Percentiles rank a stretch among this genome's conserved stretches.
Conservation (phyloP, 2,113 vertebrate species). For the Siphamia tubifer region DNA sequence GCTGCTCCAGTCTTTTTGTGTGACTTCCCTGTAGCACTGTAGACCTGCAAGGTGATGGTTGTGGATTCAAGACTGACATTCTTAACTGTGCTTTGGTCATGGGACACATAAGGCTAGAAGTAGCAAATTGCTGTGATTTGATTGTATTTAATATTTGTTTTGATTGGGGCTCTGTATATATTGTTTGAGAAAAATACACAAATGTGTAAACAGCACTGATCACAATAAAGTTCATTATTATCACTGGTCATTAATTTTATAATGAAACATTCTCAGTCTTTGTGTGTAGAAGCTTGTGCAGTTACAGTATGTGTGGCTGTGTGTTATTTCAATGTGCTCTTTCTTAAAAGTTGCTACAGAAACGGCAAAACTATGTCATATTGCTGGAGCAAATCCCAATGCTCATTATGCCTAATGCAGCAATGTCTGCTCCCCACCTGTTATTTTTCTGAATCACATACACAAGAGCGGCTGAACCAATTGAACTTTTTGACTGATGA, state of each 20-base stretch:
- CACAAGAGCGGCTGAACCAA: constrained; percentile 63
- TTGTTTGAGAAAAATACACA: not conserved
- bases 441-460: constrained; percentile 67
- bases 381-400: constrained; percentile 56
- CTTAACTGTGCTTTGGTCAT: constrained; percentile 27
- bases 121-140: constrained; percentile 8
- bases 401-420: constrained; percentile 72
- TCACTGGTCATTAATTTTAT: constrained; percentile 12
- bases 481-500: constrained; percentile 75
- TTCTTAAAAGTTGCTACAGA: constrained; percentile 58
- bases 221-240: too few relatives aligned
- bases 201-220: constrained; percentile 1
- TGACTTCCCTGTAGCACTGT: constrained; percentile 43
- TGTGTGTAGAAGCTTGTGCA: not conserved
- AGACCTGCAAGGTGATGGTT: constrained; percentile 27
- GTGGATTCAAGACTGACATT: constrained; percentile 15
- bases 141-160: not conserved
- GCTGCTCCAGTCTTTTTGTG: constrained; percentile 49
- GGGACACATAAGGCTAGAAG: constrained; percentile 29
- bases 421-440: constrained; percentile 50
- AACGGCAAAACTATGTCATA: constrained; percentile 54
- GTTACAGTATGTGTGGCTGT: not conserved
- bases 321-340: constrained; percentile 36
- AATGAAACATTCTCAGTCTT: constrained; percentile 8
- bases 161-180: not conserved